phyloP scores from a whole-genome alignment of 2,888 invertebrate genomes.

The Mythimna albipuncta region DNA sequence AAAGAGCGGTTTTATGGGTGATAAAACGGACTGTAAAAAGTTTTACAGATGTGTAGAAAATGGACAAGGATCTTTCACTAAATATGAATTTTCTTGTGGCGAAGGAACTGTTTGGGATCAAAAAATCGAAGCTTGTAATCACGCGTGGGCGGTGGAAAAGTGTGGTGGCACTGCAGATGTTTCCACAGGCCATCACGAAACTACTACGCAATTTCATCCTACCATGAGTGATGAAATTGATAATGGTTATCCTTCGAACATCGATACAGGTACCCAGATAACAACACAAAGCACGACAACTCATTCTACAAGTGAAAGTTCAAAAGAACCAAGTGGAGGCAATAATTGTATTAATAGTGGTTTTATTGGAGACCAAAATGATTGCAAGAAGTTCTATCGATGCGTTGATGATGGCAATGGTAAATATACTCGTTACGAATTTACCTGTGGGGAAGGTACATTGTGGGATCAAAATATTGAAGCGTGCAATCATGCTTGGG shows the following conservation, averaged over 20 bases:
- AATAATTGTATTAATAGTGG: conserved; percentile 84
- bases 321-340: conserved; percentile 45
- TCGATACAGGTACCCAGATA: conserved; percentile 17
- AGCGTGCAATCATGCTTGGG: conserved; percentile 90
- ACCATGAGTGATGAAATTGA: conserved; percentile 53
- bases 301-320: conserved; percentile 45
- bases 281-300: conserved; percentile 49
- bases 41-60: conserved; percentile 93
- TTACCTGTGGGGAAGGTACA: conserved; percentile 90
- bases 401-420: conserved; percentile 89
- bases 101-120: conserved; percentile 92
- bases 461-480: conserved; percentile 90
- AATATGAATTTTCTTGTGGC: conserved; percentile 91
- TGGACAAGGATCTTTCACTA: conserved; percentile 83
- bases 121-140: conserved; percentile 90
- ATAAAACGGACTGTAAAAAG: conserved; percentile 90
- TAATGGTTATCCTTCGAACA: conserved; percentile 54
- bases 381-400: conserved; percentile 92
- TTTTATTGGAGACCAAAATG: conserved; percentile 88
- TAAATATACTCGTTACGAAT: conserved; percentile 86
- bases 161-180: conserved; percentile 64
- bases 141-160: conserved; percentile 83
- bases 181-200: conserved; percentile 54
- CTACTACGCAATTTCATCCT: conserved; percentile 50
- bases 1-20: conserved; percentile 91